These are phyloP conservation scores for Lutraria lutraria DNA, from an alignment of 2,888 invertebrate genomes.

Conservation along the genomic window DNA sequence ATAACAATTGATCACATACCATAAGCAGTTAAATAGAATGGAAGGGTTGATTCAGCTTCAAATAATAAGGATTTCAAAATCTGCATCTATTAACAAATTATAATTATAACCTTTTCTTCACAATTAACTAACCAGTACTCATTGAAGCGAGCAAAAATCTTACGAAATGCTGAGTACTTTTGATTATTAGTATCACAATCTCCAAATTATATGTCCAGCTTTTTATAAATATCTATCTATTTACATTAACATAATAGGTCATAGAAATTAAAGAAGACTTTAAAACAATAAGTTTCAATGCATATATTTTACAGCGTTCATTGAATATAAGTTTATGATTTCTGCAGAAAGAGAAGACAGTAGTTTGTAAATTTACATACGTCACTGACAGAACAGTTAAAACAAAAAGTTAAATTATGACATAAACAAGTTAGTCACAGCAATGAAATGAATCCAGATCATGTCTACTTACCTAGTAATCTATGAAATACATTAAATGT, in stretches of 20 bases:
- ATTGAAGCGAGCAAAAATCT: too few relatives aligned
- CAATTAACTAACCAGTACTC: too few relatives aligned
- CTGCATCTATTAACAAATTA: too few relatives aligned
- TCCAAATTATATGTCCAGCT: too few relatives aligned
- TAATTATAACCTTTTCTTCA: too few relatives aligned
- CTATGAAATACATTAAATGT: neutral
- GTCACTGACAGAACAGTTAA: neutral
- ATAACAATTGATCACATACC: too few relatives aligned
- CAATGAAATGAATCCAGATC: neutral
- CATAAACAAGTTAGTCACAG: neutral
- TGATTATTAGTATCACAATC: too few relatives aligned
- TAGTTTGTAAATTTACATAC: neutral
- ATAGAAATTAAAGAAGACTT: neutral
- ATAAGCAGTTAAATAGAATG: too few relatives aligned
- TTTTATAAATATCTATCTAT: too few relatives aligned
- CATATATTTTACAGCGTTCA: neutral
- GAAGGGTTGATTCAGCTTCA: too few relatives aligned
- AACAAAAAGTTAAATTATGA: neutral
- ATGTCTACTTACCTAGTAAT: conserved; percentile 10
- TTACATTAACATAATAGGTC: neutral
- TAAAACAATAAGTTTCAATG: neutral
- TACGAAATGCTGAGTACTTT: too few relatives aligned
- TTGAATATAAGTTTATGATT: neutral
- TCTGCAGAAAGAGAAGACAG: neutral
- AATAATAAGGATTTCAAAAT: too few relatives aligned